phyloP scores from a whole-genome alignment of 2,113 vertebrate species.

The Antechinus flavipes region DNA sequence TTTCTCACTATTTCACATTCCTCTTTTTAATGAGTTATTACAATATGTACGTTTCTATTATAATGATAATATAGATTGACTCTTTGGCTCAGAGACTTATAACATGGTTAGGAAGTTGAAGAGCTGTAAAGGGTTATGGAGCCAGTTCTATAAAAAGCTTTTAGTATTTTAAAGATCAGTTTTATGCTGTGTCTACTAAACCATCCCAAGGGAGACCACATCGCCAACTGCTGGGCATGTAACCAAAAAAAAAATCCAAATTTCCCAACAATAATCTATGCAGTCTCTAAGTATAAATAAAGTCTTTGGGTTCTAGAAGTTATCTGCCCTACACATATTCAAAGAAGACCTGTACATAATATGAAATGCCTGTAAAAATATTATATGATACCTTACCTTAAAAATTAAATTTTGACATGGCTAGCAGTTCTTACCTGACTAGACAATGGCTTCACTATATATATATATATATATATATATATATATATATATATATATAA shows the following conservation, averaged over 20 bases:
- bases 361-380: background rate
- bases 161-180: constrained; percentile 69
- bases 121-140: constrained; percentile 56
- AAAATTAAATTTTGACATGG: background rate
- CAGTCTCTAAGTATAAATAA: background rate
- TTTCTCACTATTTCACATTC: background rate
- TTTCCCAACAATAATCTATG: background rate
- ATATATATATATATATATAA: no score
- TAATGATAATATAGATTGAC: background rate
- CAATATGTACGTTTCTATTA: background rate
- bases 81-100: constrained; percentile 57
- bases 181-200: constrained; percentile 65
- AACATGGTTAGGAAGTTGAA: constrained; percentile 38
- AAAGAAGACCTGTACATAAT: background rate
- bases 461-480: no score
- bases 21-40: background rate
- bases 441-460: background rate
- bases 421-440: background rate
- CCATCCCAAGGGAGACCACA: constrained; percentile 42
- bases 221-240: constrained; percentile 32
- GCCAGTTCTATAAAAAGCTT: constrained; percentile 58
- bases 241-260: constrained; percentile 39
- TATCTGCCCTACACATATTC: background rate
- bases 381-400: background rate
- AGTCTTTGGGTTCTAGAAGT: background rate